A percentile compares a stretch with the other conserved stretches of the same genome.
phyloP scores from a whole-genome alignment of 2,113 vertebrate genomes.

The Dromaius novaehollandiae region DNA sequence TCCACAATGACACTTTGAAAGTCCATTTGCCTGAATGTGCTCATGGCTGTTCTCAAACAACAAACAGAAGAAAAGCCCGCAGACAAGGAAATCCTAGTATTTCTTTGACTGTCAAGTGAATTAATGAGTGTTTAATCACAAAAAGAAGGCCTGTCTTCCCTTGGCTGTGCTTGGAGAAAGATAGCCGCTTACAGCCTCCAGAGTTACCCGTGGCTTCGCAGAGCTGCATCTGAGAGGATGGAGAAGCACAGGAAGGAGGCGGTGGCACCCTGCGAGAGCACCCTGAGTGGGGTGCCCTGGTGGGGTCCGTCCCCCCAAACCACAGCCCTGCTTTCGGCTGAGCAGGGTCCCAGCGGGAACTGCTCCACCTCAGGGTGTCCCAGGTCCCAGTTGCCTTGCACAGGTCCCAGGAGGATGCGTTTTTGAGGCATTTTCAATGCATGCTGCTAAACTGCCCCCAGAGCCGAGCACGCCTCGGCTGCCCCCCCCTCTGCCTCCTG shows the following conservation, averaged over 20 bases:
- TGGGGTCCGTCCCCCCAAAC: not conserved
- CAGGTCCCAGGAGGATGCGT: not conserved
- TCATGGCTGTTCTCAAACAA: conserved; percentile 14
- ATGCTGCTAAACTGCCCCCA: rapidly evolving
- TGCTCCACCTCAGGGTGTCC: not conserved
- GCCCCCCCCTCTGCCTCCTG: not conserved
- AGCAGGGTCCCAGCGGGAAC: not conserved
- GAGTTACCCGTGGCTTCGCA: not conserved
- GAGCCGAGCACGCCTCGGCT: rapidly evolving
- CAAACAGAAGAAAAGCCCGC: not conserved
- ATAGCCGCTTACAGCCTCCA: rapidly evolving
- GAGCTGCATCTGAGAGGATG: rapidly evolving
- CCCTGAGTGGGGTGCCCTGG: not conserved
- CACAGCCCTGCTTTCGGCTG: not conserved
- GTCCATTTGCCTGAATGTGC: not conserved
- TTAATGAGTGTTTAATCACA: conserved; percentile 43
- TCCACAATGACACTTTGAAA: conserved; percentile 42
- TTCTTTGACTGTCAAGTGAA: conserved; percentile 40
- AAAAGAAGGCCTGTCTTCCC: not conserved
- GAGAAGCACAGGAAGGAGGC: not conserved
- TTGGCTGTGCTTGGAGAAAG: not conserved
- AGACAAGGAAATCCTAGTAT: not conserved
- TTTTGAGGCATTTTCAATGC: not conserved
- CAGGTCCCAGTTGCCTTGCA: not conserved
- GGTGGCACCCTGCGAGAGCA: not conserved